A percentile compares a stretch with the other conserved stretches of the same genome.
Evolutionary conservation across 2,797 vertebrate genomes (phyloP).

Genomic region (Pelobates cultripes): DNA sequence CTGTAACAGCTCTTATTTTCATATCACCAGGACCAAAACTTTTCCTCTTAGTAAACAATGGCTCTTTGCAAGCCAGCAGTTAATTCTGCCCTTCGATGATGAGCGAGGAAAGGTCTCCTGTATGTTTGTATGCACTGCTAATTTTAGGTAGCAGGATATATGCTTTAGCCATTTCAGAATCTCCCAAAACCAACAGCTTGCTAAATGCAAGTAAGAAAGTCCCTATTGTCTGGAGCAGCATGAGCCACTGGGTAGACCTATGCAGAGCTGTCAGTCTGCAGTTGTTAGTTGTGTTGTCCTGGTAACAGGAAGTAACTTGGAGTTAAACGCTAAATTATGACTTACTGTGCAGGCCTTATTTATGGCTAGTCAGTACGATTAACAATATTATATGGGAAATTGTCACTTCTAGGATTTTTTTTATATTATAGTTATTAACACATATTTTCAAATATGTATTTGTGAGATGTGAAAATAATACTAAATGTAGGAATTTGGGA

Average conservation of each 20-base stretch:
- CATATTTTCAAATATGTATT: too few species aligned
- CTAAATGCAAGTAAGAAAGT: not conserved
- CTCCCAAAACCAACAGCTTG: not conserved
- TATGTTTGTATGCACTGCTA: not conserved
- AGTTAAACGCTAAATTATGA: slow-evolving; percentile 15
- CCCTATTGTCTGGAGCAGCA: slow-evolving; percentile 1
- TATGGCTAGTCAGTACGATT: not conserved
- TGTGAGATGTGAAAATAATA: too few species aligned
- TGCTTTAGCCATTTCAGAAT: slow-evolving; percentile 22
- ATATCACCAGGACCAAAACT: not conserved
- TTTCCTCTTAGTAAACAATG: not conserved
- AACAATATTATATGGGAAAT: not conserved
- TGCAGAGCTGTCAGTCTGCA: slow-evolving; percentile 8
- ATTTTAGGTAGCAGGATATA: slow-evolving; percentile 35
- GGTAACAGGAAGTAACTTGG: slow-evolving; percentile 22
- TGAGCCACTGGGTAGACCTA: not conserved
- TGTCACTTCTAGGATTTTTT: too few species aligned
- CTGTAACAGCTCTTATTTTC: slow-evolving; percentile 20
- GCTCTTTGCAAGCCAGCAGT: not conserved
- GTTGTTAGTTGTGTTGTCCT: slow-evolving; percentile 25
- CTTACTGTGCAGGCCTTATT: not conserved
- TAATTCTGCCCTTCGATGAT: slow-evolving; percentile 24
- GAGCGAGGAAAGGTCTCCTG: not conserved
- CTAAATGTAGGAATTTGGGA: too few species aligned
- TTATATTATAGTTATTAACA: too few species aligned